Conservation (phyloP, 2,888 invertebrate genomes). For the Spisula subtruncata region DNA sequence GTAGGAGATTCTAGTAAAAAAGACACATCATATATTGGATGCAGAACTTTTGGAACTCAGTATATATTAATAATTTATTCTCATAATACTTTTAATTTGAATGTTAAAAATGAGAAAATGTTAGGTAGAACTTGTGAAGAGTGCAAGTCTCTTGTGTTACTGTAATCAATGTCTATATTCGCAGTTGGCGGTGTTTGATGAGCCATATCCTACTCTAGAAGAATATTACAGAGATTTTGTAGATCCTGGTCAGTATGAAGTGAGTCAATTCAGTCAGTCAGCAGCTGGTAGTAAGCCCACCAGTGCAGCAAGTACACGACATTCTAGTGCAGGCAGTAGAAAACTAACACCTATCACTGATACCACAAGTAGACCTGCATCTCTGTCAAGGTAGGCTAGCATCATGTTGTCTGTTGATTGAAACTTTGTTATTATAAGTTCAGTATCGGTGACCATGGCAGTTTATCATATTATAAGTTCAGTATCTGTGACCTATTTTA, state of each 20-base stretch:
- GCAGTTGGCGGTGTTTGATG: slow-evolving; percentile 69
- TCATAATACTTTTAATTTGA: too few species aligned
- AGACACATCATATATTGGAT: too few species aligned
- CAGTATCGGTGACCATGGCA: too few species aligned
- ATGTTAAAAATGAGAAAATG: too few species aligned
- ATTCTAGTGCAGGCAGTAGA: slow-evolving; percentile 63
- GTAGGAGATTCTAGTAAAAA: too few species aligned
- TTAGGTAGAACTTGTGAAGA: too few species aligned
- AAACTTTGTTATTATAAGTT: too few species aligned
- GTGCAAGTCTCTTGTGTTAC: not conserved
- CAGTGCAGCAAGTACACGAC: slow-evolving; percentile 54
- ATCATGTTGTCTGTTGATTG: too few species aligned
- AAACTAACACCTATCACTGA: slow-evolving; percentile 61
- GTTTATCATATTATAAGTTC: too few species aligned
- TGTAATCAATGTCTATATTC: not conserved
- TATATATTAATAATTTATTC: too few species aligned
- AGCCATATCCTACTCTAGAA: slow-evolving; percentile 55
- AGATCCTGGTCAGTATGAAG: slow-evolving; percentile 43
- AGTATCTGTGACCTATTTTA: too few species aligned
- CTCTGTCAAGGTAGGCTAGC: slow-evolving; percentile 39
- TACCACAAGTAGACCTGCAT: slow-evolving; percentile 44
- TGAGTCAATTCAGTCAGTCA: slow-evolving; percentile 31
- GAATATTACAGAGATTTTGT: slow-evolving; percentile 59
- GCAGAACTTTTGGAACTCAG: too few species aligned
- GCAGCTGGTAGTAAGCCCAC: slow-evolving; percentile 49